phyloP scores from a whole-genome alignment of 2,888 invertebrate genomes.

The Neoascia interrupta region DNA sequence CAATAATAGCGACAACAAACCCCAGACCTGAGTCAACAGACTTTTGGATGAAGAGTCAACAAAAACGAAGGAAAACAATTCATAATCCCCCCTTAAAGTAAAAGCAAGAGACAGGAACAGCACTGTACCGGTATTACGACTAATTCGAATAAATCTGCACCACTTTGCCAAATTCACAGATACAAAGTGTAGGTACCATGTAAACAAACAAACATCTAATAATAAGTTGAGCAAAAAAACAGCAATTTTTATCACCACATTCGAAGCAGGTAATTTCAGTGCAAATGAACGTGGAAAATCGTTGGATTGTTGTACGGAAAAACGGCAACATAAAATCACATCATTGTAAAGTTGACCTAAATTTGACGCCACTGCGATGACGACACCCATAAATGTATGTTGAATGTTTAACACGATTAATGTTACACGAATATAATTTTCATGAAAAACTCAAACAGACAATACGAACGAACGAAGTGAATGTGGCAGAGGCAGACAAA shows the following conservation, averaged over 20 bases:
- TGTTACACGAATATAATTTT: conserved; percentile 40
- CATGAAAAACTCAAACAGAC: conserved; percentile 38
- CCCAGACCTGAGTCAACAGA: no score
- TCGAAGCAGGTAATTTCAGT: conserved; percentile 31
- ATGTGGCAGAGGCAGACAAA: no score
- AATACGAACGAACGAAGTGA: conserved; percentile 24
- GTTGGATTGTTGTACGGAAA: no score
- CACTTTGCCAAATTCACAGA: conserved; percentile 14
- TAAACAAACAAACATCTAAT: conserved; percentile 4
- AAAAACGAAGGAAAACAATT: no score
- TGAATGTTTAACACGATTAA: conserved; percentile 35
- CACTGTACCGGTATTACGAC: neutral
- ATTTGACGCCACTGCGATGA: conserved; percentile 59
- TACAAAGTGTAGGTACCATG: no score
- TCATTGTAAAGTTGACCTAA: conserved; percentile 50
- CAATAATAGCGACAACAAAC: no score
- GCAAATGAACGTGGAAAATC: conserved; percentile 22
- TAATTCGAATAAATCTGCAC: neutral
- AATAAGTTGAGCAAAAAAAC: conserved; percentile 12
- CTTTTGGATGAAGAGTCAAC: no score
- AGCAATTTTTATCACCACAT: neutral
- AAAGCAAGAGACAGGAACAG: no score
- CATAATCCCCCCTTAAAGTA: no score
- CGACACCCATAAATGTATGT: conserved; percentile 45
- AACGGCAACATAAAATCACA: conserved; percentile 13